Conservation (phyloP, 2,113 vertebrate species). For the Oxyura jamaicensis region DNA sequence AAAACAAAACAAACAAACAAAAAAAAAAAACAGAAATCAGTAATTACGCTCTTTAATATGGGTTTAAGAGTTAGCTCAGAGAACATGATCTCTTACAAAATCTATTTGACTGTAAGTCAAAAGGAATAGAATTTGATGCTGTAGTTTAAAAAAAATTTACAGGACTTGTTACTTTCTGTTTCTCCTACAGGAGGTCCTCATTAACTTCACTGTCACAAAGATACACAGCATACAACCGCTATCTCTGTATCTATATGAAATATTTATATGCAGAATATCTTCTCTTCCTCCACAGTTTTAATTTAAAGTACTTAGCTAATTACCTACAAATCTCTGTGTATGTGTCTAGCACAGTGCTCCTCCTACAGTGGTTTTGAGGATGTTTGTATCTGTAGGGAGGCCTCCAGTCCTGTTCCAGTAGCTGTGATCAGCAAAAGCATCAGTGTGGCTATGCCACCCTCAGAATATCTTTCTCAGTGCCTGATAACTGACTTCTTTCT, state of each 20-base stretch:
- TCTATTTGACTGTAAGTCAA: background rate
- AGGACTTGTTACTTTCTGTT: background rate
- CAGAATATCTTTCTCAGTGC: background rate
- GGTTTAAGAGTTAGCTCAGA: background rate
- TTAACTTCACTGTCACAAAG: background rate
- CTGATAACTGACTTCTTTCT: background rate
- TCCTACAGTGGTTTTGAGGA: background rate
- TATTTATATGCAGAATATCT: background rate
- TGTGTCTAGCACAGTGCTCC: background rate
- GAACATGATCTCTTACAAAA: constrained; percentile 29
- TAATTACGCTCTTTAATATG: constrained; percentile 19
- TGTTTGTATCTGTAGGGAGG: background rate
- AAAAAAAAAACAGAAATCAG: constrained; percentile 26
- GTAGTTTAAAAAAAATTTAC: constrained; percentile 17
- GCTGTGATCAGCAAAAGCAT: background rate
- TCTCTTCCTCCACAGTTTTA: background rate
- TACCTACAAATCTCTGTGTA: accelerated
- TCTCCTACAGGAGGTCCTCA: background rate
- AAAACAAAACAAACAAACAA: no score
- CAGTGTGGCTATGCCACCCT: background rate
- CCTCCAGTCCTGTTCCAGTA: background rate
- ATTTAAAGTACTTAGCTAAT: background rate
- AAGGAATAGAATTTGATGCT: background rate
- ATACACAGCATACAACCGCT: background rate
- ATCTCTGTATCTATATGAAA: background rate